Evolutionary conservation across 1,140 invertebrate species (phyloP), one percentile per base, ranked within the genome.

Genomic region (Lepidotrigona ventralis): DNA sequence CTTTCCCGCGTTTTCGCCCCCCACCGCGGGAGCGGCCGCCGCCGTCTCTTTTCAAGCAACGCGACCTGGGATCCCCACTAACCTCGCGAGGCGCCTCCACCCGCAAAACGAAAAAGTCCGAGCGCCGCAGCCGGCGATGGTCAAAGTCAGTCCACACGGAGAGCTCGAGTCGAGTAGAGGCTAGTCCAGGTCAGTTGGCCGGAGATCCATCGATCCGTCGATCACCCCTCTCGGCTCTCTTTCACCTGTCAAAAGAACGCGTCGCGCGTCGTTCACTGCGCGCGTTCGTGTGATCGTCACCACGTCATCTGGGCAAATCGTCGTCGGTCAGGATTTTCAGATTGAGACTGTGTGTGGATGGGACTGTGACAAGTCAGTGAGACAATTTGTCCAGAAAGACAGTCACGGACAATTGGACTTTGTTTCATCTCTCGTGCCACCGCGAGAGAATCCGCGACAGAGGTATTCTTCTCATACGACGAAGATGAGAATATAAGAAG

Each of bases 91-190:
- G 78, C 69, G 68, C 77, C 53, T 66, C 69, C 83, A 68, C 58
- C 75, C 71, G 88, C 86, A 90, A 91, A 93, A 93, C 86, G 90
- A 93, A 93, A 91, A 92, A 92, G 69, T 90, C 85, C 74, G 85
- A 84, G 78, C 87, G 83, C 68, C 81, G 83, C 79, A 71, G 83
- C 71, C 71, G 79, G 66, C 81, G 83, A 86, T 89, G 89, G 82
- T 91, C 88, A 89, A 85, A 86, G 88, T 90, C 92, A 94, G 93
- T 94, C 89, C 86, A 90, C 90, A 92, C 91, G 88, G 92, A 90
- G 93, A 92, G 89, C 91, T 93, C 91, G 92, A 88, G 86, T 83
- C 68, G 90, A 84, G 54, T 91, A 86, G 89, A 92, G 81, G 87
- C 86, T 85, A 75, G 76, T 68, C 56, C 81, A 76, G 73, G 80